Evolutionary conservation across 2,888 invertebrate genomes (phyloP), one percentile per base, ranked within the genome.

Genomic region (Megaustenia siamemsis): DNA sequence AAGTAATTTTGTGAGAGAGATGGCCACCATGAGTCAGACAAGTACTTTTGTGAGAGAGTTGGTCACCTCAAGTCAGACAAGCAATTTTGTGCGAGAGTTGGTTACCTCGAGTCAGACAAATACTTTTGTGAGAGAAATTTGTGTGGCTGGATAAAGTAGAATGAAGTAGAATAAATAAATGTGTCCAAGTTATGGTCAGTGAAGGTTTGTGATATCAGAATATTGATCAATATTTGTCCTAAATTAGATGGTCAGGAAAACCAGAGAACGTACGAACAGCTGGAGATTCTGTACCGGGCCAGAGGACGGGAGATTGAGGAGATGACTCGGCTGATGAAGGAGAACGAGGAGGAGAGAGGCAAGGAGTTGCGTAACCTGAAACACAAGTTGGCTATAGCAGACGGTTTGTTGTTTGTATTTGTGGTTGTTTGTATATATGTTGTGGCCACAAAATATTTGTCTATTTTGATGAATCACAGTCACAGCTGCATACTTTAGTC

Each of bases 301-400:
- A 86, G 93, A n/a, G 93, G 92, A 12, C 90, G 91, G 45, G 90
- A 92, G 81, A 87, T 93, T 43, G 93, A 93, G 68, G 93, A 93
- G 84, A 86, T 93, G 69, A 90, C 87, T 1, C 80, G 87, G 24
- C 90, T 92, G 66, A 86, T 92, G 40, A 90, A 91, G 21, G 85
- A 86, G 0, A 71, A 87, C 21, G 90, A 90, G 63, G 88, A 91
- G 43, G 92, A 92, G 35, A 85, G 88, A 0, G 90, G 88, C n/a
- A 83, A 92, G 66, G 93, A 93, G 83, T 89, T 91, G 4, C 85
- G 93, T 40, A 90, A 92, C 43, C 86, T 93, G 60, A 93, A 93
- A 86, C 93, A 93, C 86, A 90, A 92, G 80, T 88, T 93, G 32
- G 90, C 92, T 8, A 88, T 93, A 12, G 89, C 91, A 28, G 89